Base-by-base conservation (phyloP, 2,797 vertebrate genomes). In the Sebastes trivittatus region DNA sequence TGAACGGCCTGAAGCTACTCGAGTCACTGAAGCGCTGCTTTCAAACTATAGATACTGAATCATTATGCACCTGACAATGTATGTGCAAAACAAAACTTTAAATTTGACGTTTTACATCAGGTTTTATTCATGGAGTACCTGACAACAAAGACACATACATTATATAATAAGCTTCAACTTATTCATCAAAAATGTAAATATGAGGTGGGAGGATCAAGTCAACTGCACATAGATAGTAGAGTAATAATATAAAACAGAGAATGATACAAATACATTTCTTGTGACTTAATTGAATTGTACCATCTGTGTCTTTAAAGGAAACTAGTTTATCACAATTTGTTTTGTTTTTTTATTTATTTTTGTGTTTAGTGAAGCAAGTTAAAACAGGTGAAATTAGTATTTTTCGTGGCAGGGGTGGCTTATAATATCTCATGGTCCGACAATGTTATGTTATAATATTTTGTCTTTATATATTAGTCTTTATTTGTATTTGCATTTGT, bases 1-100 rank as follows among this genome's bases (percentile, higher is more conserved):
- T 72, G 78, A 86, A 65, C 1, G 3, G 36, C 66, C 52, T 55
- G 3, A 81, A 78, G 71, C 64, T 54, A 27, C 56, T 67, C 38
- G 62, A 82, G 14, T 56, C 59, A 77, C 42, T 69, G 46, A 75
- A 54, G 62, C 3, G 1, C 30, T 32, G 3, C 49, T 49, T 67
- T 58, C 30, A 77, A 76, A 80, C 62, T 7, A 60, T 11, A 60
- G 49, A 79, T 73, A 42, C 23, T 76, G 22, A 34, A 2, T 66
- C n/a, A 61, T 72, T 70, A 4, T 64, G 27, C 23, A 52, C 4
- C 68, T 74, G 27, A 66, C 11, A 42, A 72, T 27, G 30, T 67
- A 10, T 20, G 25, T 27, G 56, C 16, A 64, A 66, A 77, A 42
- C n/a, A 46, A 49, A 30, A 77, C 18, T 54, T 68, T 8, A 22